Conservation (phyloP, 2,113 vertebrate species). For the Passer domesticus region DNA sequence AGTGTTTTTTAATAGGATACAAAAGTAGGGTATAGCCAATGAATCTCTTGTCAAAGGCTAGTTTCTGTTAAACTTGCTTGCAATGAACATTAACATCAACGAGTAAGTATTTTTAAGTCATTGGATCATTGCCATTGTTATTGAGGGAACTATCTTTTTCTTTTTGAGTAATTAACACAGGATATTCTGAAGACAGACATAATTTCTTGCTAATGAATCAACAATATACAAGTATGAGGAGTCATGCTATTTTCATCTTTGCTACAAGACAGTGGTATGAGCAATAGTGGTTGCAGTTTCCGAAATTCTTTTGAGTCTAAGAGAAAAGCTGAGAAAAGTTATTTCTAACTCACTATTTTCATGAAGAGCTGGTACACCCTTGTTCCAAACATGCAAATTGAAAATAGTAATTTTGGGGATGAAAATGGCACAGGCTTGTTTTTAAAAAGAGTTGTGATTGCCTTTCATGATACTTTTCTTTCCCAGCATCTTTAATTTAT, state of each 20-base stretch:
- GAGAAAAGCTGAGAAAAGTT: neutral
- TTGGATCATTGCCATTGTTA: neutral
- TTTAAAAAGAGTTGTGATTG: neutral
- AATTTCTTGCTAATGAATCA: neutral
- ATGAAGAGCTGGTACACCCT: neutral
- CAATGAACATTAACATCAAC: neutral
- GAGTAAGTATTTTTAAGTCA: neutral
- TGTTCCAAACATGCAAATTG: neutral
- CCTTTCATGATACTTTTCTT: neutral
- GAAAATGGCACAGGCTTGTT: neutral
- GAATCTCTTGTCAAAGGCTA: neutral
- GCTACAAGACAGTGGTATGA: neutral
- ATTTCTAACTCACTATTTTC: neutral
- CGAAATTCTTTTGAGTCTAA: neutral
- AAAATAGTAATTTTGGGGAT: neutral
- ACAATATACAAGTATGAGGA: neutral
- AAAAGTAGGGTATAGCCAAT: neutral
- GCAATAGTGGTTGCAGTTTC: fast-evolving
- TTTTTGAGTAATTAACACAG: neutral
- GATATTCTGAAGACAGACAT: neutral
- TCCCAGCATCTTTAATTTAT: neutral
- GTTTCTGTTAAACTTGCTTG: neutral
- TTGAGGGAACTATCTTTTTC: neutral
- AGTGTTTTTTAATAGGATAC: neutral
- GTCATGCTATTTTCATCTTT: neutral